These are phyloP conservation scores for Casuarius casuarius DNA, from an alignment of 2,113 vertebrate genomes.

Conservation along the genomic window DNA sequence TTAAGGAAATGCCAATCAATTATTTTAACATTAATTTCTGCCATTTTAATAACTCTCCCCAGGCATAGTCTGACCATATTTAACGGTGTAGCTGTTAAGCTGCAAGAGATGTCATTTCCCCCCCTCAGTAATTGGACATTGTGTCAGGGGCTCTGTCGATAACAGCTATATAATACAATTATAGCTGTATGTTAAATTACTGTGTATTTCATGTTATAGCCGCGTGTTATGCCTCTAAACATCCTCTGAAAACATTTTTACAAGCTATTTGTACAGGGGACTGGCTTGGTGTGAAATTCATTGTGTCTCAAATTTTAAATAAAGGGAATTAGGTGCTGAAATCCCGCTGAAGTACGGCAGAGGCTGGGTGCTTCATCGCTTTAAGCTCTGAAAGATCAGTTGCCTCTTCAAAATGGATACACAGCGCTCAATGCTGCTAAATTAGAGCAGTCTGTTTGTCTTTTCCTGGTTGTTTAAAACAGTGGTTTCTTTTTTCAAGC, in stretches of 20 bases:
- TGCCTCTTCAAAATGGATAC: not conserved
- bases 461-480: not conserved
- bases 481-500: not conserved
- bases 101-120: constrained; percentile 16
- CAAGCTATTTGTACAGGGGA: not conserved
- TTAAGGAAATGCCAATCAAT: constrained; percentile 64
- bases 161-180: not conserved
- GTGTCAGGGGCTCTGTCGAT: not conserved
- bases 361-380: not conserved
- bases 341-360: not conserved
- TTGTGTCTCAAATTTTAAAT: not conserved
- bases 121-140: not conserved
- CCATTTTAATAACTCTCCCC: constrained; percentile 42
- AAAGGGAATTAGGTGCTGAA: not conserved
- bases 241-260: not conserved
- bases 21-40: constrained; percentile 50
- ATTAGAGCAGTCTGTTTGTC: not conserved
- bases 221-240: constrained; percentile 17
- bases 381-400: constrained; percentile 15
- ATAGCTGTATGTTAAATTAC: not conserved
- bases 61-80: not conserved
- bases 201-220: constrained; percentile 11
- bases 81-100: constrained; percentile 23
- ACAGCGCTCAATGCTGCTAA: not conserved
- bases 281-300: not conserved